Conservation (phyloP, 2,888 invertebrate genomes). For the Gryllus longicercus region DNA sequence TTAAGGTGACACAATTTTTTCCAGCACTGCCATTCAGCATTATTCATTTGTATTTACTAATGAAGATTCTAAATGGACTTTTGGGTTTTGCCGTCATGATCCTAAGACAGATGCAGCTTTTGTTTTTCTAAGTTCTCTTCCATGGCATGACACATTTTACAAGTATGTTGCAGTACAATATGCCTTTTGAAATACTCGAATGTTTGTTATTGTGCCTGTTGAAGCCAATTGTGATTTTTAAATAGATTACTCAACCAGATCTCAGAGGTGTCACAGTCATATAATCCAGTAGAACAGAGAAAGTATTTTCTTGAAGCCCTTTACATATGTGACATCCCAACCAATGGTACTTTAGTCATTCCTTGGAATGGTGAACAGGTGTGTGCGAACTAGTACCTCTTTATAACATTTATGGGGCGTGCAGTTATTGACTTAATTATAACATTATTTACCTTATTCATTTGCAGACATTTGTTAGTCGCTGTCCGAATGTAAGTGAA, state of each 20-base stretch:
- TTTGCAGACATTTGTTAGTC: constrained; percentile 74
- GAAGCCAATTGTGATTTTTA: too few species aligned
- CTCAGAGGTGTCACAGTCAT: background rate
- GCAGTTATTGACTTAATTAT: too few species aligned
- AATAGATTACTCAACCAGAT: constrained; percentile 20
- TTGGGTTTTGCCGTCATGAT: constrained; percentile 95
- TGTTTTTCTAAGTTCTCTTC: constrained; percentile 81
- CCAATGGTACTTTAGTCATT: background rate
- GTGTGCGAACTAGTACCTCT: too few species aligned
- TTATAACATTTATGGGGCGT: too few species aligned
- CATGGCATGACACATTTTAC: constrained; percentile 96
- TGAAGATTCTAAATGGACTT: constrained; percentile 92
- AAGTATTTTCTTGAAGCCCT: background rate
- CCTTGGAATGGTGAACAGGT: background rate
- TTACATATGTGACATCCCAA: background rate
- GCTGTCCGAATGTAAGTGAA: constrained; percentile 73
- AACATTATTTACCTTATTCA: constrained; percentile 34
- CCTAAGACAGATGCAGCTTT: constrained; percentile 82
- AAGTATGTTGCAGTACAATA: constrained; percentile 56
- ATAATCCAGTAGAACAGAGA: background rate
- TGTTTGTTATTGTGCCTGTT: background rate
- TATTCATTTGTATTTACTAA: constrained; percentile 97
- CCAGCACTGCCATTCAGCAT: constrained; percentile 80
- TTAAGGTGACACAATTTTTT: too few species aligned
- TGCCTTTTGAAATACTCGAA: background rate